phyloP scores from a whole-genome alignment of 2,888 invertebrate species.

The Sinodicranocentrus sp. region DNA sequence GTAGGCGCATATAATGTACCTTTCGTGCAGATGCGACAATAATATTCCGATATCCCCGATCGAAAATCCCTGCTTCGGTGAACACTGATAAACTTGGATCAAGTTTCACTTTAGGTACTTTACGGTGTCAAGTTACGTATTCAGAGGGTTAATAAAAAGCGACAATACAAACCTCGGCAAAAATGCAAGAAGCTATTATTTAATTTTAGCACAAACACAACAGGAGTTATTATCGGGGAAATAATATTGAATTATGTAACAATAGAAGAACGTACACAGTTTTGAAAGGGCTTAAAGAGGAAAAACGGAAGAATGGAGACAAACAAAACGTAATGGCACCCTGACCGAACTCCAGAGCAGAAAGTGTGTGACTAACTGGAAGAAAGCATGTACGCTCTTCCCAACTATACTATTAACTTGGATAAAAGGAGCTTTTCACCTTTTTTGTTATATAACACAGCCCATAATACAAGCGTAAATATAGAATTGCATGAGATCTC shows the following conservation, averaged over 20 bases:
- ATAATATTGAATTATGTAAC: conserved; percentile 8
- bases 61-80: no score
- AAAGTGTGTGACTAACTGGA: conserved; percentile 61
- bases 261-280: conserved; percentile 6
- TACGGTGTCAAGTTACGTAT: no score
- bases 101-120: no score
- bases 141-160: no score
- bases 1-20: no score
- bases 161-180: no score
- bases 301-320: conserved; percentile 55
- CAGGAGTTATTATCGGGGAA: neutral
- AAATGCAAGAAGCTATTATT: no score
- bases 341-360: conserved; percentile 58
- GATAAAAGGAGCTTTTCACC: conserved; percentile 33
- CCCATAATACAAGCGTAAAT: neutral
- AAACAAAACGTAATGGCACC: conserved; percentile 63
- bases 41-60: no score
- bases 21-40: no score
- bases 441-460: conserved; percentile 35
- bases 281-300: conserved; percentile 40
- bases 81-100: no score
- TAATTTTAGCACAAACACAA: no score
- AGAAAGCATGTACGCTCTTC: conserved; percentile 49
- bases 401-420: conserved; percentile 16
- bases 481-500: neutral